These are phyloP conservation scores for Lytechinus variegatus DNA, from an alignment of 35 echinoderm and acorn worm genomes.

Conservation along the genomic window DNA sequence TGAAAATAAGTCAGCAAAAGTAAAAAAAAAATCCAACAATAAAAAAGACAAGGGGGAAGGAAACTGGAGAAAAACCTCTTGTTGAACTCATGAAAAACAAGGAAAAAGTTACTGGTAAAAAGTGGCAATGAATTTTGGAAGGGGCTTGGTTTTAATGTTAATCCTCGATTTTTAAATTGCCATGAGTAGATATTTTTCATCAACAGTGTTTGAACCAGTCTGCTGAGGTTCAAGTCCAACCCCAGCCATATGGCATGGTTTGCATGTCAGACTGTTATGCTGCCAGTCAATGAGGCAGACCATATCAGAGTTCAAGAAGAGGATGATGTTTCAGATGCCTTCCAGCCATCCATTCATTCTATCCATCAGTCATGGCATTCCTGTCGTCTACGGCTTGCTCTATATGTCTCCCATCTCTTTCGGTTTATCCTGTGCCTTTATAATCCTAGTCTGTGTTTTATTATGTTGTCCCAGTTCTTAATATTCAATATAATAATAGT, in stretches of 20 bases:
- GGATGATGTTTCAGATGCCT: conserved; percentile 41
- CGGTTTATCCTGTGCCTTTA: too few relatives aligned
- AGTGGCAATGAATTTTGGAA: too few relatives aligned
- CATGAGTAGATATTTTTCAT: too few relatives aligned
- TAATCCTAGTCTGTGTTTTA: not conserved
- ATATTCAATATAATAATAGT: too few relatives aligned
- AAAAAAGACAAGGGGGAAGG: too few relatives aligned
- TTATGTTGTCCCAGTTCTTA: not conserved
- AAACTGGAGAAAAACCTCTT: too few relatives aligned
- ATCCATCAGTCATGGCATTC: not conserved
- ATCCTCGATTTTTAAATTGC: too few relatives aligned
- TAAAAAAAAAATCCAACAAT: too few relatives aligned
- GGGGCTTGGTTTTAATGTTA: too few relatives aligned
- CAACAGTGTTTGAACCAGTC: not conserved
- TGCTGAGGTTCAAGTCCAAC: not conserved
- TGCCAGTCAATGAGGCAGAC: conserved; percentile 25
- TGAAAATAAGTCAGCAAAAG: too few relatives aligned
- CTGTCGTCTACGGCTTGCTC: not conserved
- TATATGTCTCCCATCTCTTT: not conserved
- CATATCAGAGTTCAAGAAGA: conserved; percentile 9
- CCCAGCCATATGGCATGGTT: not conserved
- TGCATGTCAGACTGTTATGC: conserved; percentile 9
- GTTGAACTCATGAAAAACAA: too few relatives aligned
- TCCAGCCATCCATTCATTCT: not conserved
- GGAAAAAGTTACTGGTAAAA: too few relatives aligned